Percentiles rank a stretch among this genome's conserved stretches.
These are phyloP conservation scores for Ectemnius lituratus DNA, from an alignment of 2,888 invertebrate species.

Conservation along the genomic window DNA sequence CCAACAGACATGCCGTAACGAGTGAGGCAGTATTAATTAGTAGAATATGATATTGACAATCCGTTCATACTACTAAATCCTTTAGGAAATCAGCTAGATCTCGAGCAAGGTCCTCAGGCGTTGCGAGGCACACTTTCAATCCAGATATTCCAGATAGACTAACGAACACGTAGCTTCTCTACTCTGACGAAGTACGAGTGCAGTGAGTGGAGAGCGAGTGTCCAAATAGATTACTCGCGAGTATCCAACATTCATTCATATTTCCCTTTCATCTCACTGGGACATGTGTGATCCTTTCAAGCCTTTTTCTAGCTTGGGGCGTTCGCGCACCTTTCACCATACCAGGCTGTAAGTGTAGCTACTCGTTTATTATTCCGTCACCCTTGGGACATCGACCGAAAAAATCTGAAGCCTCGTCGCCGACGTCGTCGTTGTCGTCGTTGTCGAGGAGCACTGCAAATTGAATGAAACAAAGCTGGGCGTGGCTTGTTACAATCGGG, in stretches of 20 bases:
- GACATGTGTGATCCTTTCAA: constrained; percentile 24
- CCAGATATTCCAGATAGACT: too few relatives aligned
- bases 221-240: constrained; percentile 33
- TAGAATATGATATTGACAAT: too few relatives aligned
- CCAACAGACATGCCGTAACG: too few relatives aligned
- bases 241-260: constrained; percentile 39
- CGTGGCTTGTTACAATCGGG: constrained; percentile 47
- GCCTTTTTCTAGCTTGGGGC: constrained; percentile 11
- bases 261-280: constrained; percentile 39
- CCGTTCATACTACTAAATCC: too few relatives aligned
- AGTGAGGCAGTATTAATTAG: too few relatives aligned
- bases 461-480: constrained; percentile 18
- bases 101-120: too few relatives aligned
- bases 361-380: constrained; percentile 58
- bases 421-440: too few relatives aligned
- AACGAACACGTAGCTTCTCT: too few relatives aligned
- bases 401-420: constrained; percentile 32
- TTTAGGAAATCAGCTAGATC: too few relatives aligned
- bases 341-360: constrained; percentile 35
- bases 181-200: too few relatives aligned
- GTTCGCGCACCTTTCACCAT: constrained; percentile 21
- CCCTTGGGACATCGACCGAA: constrained; percentile 43
- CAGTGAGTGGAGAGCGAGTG: constrained; percentile 6
- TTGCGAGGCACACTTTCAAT: too few relatives aligned
- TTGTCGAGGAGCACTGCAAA: too few relatives aligned